Evolutionary conservation across 1,140 invertebrate genomes (phyloP).

Genomic region (Acyrthosiphon pisum): DNA sequence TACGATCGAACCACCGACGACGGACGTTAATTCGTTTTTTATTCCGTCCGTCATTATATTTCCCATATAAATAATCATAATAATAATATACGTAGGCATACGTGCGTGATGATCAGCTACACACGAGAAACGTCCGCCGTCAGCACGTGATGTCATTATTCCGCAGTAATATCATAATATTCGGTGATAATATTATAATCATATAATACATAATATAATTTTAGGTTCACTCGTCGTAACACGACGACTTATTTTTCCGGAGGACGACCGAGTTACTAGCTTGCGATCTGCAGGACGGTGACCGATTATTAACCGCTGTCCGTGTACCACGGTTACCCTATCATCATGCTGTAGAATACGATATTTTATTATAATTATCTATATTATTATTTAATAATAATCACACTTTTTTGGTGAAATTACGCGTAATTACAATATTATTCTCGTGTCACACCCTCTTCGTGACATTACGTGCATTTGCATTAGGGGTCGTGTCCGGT

Average conservation of each 20-base stretch:
- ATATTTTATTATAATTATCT: neutral
- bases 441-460: neutral
- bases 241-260: neutral
- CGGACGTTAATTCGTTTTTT: slow-evolving; percentile 7
- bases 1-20: slow-evolving; percentile 3
- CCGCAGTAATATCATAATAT: neutral
- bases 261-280: neutral
- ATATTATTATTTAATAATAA: neutral
- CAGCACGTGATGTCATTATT: neutral
- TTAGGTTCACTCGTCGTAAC: neutral
- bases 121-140: neutral
- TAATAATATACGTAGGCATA: neutral
- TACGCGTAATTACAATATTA: neutral
- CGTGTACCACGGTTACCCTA: neutral
- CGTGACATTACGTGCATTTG: neutral
- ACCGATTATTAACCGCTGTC: neutral
- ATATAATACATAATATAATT: neutral
- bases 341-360: neutral
- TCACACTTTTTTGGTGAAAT: neutral
- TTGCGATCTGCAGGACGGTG: neutral
- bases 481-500: neutral
- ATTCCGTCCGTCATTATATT: neutral
- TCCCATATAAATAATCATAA: neutral
- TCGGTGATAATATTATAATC: neutral
- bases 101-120: neutral